Conservation (phyloP, 2,113 vertebrate genomes). For the Chloropsis hardwickii region DNA sequence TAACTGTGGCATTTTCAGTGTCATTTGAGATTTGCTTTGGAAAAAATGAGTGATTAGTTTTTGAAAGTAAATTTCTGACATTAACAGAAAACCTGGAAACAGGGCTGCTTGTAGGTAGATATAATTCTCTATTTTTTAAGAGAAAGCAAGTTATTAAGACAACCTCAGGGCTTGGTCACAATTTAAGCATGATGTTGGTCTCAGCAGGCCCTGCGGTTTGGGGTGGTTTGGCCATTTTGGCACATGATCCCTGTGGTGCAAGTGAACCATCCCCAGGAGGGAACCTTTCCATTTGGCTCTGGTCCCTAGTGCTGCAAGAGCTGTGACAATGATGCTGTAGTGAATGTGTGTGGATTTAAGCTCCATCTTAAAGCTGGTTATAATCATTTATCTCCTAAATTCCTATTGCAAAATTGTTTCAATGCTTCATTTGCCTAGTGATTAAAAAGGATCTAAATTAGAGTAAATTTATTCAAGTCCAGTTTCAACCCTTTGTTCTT, state of each 20-base stretch:
- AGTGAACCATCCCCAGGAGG: not conserved
- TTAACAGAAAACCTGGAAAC: not conserved
- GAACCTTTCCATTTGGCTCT: not conserved
- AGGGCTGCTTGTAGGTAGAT: not conserved
- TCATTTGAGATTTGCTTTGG: not conserved
- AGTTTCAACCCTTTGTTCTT: conserved; percentile 24
- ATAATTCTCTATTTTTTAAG: not conserved
- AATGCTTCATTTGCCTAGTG: conserved; percentile 22
- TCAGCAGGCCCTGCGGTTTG: not conserved
- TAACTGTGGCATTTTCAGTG: not conserved
- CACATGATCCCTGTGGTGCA: not conserved
- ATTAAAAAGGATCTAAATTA: conserved; percentile 30
- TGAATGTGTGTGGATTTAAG: not conserved
- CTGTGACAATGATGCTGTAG: not conserved
- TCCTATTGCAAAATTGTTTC: conserved; percentile 13
- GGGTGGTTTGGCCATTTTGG: not conserved
- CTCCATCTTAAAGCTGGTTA: conserved; percentile 3
- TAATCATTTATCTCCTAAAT: not conserved
- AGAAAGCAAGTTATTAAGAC: not conserved
- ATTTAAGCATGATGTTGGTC: not conserved
- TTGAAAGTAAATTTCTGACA: not conserved
- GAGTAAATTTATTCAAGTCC: conserved; percentile 19
- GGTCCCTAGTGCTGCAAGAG: not conserved
- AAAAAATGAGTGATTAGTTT: not conserved
- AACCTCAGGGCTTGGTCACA: not conserved